Evolutionary conservation across 2,888 invertebrate species (phyloP).

Genomic region (Punctoribates punctum): DNA sequence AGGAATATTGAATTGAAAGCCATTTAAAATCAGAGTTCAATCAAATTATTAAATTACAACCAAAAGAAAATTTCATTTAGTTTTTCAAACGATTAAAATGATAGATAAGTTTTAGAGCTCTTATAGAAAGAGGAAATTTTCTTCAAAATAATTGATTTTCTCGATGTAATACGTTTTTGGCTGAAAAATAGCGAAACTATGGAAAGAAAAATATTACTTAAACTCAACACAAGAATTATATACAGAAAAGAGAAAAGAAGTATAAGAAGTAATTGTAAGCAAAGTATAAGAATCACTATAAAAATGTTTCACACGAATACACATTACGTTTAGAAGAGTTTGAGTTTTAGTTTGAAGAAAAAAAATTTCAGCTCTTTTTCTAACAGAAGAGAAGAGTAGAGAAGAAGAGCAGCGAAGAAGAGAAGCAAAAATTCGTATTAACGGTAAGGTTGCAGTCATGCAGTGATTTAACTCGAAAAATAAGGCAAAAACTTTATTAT

Average conservation of each 20-base stretch:
- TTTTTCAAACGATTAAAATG: no score
- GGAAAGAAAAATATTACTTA: neutral
- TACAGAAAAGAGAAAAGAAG: neutral
- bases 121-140: no score
- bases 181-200: neutral
- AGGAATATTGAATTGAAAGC: no score
- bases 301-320: slow-evolving; percentile 30
- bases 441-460: slow-evolving; percentile 29
- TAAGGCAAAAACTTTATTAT: slow-evolving; percentile 17
- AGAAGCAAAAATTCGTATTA: slow-evolving; percentile 6
- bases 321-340: slow-evolving; percentile 6
- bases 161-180: no score
- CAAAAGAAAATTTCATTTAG: no score
- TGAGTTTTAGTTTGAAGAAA: neutral
- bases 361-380: neutral
- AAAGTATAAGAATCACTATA: slow-evolving; percentile 16
- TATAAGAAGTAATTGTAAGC: slow-evolving; percentile 1
- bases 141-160: no score
- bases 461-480: slow-evolving; percentile 24
- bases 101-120: no score
- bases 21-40: no score
- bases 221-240: slow-evolving; percentile 18
- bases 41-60: no score
- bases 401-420: neutral
- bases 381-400: neutral